phyloP scores from a whole-genome alignment of 2,113 vertebrate genomes.

The Pluvialis apricaria region DNA sequence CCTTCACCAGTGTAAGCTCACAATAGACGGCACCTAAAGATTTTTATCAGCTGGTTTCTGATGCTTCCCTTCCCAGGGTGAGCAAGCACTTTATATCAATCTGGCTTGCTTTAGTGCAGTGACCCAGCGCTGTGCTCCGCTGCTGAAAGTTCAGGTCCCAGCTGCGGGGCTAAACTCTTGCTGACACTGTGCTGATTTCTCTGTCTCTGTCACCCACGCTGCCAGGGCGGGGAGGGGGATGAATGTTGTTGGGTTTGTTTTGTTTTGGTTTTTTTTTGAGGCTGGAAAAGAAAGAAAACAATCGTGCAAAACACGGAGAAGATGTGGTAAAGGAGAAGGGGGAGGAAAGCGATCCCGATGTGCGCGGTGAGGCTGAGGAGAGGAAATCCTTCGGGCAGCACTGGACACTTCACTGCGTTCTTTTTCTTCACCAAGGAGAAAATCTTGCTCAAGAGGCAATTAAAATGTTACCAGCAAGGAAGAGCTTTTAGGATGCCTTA shows the following conservation, averaged over 20 bases:
- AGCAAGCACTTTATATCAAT: constrained; percentile 20
- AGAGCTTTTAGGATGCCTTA: neutral
- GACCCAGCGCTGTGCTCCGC: neutral
- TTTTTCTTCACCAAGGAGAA: neutral
- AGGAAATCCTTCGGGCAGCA: neutral
- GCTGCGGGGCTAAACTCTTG: constrained; percentile 29
- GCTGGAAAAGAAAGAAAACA: neutral
- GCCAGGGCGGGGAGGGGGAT: neutral
- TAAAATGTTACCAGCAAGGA: neutral
- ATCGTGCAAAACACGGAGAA: fast-evolving
- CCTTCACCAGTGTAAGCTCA: neutral
- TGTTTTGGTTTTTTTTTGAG: neutral
- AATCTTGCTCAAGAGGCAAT: neutral
- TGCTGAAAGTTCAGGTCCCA: constrained; percentile 31
- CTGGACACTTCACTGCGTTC: fast-evolving
- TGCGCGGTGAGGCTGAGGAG: neutral
- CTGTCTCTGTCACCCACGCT: neutral
- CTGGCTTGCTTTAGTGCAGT: constrained; percentile 35
- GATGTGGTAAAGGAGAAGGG: neutral
- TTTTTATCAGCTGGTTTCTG: neutral
- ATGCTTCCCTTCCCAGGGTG: neutral
- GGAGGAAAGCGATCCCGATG: fast-evolving
- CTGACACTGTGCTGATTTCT: constrained; percentile 27
- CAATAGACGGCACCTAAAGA: neutral
- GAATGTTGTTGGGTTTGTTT: no score